A percentile compares a stretch with the other conserved stretches of the same genome.
These are phyloP conservation scores for Nymphalis polychloros DNA, from an alignment of 2,888 invertebrate genomes.

Conservation along the genomic window DNA sequence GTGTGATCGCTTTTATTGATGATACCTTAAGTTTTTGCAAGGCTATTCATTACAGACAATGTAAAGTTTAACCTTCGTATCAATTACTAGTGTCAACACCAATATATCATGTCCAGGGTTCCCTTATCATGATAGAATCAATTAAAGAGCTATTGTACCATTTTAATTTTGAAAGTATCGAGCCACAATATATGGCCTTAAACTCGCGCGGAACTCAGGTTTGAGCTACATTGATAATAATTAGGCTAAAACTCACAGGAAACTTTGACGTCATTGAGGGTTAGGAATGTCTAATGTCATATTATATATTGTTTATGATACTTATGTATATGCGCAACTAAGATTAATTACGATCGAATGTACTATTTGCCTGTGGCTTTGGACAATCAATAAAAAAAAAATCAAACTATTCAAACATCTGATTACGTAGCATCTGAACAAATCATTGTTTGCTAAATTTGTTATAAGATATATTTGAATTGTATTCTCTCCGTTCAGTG, in stretches of 20 bases:
- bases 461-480: neutral
- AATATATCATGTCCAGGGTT: neutral
- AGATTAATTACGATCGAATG: neutral
- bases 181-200: too few species aligned
- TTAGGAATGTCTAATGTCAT: too few species aligned
- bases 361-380: too few species aligned
- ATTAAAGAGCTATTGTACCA: too few species aligned
- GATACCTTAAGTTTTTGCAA: slow-evolving; percentile 23
- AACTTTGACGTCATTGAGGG: too few species aligned
- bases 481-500: too few species aligned
- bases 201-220: too few species aligned
- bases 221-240: too few species aligned
- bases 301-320: too few species aligned
- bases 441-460: slow-evolving; percentile 1
- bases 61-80: slow-evolving; percentile 1
- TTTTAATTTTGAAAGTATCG: too few species aligned
- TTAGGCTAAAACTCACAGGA: too few species aligned
- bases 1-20: slow-evolving; percentile 53
- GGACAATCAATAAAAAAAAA: neutral
- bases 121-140: too few species aligned
- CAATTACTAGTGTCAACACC: neutral
- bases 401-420: neutral
- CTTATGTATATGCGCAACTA: neutral
- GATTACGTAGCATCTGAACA: neutral
- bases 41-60: slow-evolving; percentile 14